Conservation (phyloP, 2,888 invertebrate species). For the Orthosia gothica region DNA sequence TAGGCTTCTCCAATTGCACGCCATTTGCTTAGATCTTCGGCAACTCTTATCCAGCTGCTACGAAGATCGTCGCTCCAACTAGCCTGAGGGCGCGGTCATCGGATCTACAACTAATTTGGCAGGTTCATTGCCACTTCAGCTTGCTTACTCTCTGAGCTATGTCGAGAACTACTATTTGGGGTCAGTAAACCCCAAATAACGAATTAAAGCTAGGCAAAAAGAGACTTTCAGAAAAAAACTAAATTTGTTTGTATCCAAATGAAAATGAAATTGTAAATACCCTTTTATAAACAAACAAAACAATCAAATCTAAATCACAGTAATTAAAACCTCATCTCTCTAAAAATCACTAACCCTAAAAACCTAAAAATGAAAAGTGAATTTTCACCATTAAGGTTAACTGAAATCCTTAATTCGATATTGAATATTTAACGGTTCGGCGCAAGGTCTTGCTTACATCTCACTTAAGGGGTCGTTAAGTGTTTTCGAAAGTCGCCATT, state of each 20-base stretch:
- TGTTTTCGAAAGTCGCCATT: conserved; percentile 88
- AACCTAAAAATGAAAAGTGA: conserved; percentile 9
- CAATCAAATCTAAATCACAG: background rate
- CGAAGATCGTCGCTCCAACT: too few species aligned
- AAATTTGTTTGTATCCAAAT: background rate
- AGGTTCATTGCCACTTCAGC: too few species aligned
- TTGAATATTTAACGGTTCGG: conserved; percentile 75
- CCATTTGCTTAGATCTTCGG: too few species aligned
- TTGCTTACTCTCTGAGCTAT: too few species aligned
- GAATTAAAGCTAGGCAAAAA: too few species aligned
- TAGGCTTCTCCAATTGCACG: too few species aligned
- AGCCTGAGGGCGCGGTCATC: too few species aligned
- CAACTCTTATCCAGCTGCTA: too few species aligned
- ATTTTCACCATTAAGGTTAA: conserved; percentile 31
- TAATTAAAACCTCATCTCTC: background rate
- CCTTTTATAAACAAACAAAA: background rate
- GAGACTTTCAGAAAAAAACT: too few species aligned
- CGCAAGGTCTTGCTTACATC: conserved; percentile 78
- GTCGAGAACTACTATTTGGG: too few species aligned
- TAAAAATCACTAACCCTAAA: background rate
- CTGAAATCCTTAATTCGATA: conserved; percentile 60
- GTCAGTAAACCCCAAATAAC: too few species aligned
- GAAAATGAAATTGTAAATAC: background rate
- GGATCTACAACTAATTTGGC: too few species aligned
- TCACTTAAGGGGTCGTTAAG: conserved; percentile 85